Evolutionary conservation across 2,888 invertebrate species (phyloP).

Genomic region (Ornithoptera alexandrae): DNA sequence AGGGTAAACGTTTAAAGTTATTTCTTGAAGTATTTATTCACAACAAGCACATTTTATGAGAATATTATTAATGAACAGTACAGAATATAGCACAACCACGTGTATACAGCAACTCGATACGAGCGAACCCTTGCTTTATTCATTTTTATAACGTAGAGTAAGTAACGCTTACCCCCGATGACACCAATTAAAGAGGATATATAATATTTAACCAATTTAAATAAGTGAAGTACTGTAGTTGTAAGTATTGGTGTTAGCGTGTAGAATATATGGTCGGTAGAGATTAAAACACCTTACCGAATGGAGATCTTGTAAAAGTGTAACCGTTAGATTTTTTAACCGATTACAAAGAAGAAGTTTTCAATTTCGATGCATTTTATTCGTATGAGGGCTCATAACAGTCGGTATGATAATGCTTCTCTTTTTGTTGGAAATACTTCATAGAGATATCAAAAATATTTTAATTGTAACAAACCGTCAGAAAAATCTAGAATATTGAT

Average conservation of each 20-base stretch:
- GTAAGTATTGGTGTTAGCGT: constrained; percentile 67
- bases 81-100: constrained; percentile 12
- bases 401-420: too few relatives aligned
- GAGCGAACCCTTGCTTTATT: constrained; percentile 19
- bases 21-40: constrained; percentile 38
- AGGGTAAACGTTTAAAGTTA: constrained; percentile 55
- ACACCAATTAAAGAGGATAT: constrained; percentile 61
- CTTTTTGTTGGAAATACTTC: too few relatives aligned
- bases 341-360: not conserved
- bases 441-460: too few relatives aligned
- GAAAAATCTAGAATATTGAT: too few relatives aligned
- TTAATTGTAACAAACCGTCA: too few relatives aligned
- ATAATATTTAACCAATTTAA: constrained; percentile 46
- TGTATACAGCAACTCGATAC: constrained; percentile 33
- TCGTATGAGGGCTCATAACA: too few relatives aligned
- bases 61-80: not conserved
- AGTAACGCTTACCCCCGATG: constrained; percentile 51
- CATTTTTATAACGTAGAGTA: constrained; percentile 42
- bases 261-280: constrained; percentile 75
- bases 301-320: constrained; percentile 36
- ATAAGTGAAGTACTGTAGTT: constrained; percentile 48
- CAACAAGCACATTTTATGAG: constrained; percentile 29
- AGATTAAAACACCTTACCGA: constrained; percentile 39
- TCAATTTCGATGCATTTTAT: too few relatives aligned
- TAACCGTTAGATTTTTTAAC: not conserved